phyloP scores from a whole-genome alignment of 2,797 vertebrate species.

The Nasua narica region DNA sequence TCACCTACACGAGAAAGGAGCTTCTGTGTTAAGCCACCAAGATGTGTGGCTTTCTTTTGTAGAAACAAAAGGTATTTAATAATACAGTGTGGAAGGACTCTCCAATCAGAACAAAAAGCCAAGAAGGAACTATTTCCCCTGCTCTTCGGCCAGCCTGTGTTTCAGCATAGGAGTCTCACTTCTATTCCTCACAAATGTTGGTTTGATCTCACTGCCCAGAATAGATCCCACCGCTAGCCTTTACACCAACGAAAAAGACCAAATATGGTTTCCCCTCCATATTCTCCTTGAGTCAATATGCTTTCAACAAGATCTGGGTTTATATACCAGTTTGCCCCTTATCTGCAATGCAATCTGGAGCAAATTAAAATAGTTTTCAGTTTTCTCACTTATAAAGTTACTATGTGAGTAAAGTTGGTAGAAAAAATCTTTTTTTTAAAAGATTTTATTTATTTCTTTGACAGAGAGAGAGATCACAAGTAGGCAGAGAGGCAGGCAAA shows the following conservation, averaged over 20 bases:
- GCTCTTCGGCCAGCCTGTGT: neutral
- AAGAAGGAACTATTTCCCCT: neutral
- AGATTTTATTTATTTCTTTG: too few species aligned
- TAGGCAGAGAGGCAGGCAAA: too few species aligned
- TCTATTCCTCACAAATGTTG: neutral
- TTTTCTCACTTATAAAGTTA: neutral
- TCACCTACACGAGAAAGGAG: neutral
- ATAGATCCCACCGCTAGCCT: neutral
- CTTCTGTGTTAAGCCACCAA: neutral
- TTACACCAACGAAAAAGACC: neutral
- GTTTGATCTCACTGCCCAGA: neutral
- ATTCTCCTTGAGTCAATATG: neutral
- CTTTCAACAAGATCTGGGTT: neutral
- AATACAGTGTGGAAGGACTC: neutral
- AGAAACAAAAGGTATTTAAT: conserved; percentile 16
- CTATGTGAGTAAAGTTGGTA: too few species aligned
- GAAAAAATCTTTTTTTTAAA: too few species aligned
- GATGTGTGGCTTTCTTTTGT: neutral
- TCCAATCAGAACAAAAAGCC: neutral
- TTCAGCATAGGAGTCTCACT: neutral
- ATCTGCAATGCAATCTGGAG: neutral
- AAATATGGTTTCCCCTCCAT: neutral
- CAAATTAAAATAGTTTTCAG: neutral
- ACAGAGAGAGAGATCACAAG: too few species aligned
- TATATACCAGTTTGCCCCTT: neutral